phyloP scores from a whole-genome alignment of 2,113 vertebrate species.

The Glareola pratincola region DNA sequence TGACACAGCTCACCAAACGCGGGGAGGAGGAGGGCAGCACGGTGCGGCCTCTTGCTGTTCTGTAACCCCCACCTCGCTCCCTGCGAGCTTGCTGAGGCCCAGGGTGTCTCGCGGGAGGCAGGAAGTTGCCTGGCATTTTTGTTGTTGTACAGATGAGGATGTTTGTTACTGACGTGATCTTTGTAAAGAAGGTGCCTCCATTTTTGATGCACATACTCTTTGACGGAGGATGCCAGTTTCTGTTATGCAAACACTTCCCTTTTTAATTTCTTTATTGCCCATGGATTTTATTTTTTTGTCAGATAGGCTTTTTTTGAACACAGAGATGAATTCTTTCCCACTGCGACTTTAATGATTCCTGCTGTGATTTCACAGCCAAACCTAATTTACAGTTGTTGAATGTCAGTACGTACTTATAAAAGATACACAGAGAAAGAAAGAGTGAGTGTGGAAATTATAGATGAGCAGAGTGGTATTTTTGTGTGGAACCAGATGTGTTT shows the following conservation, averaged over 20 bases:
- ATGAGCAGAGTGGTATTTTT: neutral
- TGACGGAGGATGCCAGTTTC: neutral
- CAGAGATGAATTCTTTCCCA: neutral
- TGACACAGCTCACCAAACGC: neutral
- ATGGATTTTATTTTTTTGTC: neutral
- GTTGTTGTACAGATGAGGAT: neutral
- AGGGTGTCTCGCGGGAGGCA: neutral
- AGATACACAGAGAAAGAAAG: neutral
- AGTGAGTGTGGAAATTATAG: neutral
- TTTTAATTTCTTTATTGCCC: neutral
- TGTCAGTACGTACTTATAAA: neutral
- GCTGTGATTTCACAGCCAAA: neutral
- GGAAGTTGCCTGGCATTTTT: neutral
- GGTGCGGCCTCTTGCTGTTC: accelerated
- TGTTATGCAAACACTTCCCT: neutral
- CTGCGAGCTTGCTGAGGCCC: neutral
- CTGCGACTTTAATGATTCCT: neutral
- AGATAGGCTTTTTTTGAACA: neutral
- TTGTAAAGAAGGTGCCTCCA: neutral
- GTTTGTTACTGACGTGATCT: neutral
- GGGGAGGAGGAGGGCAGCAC: neutral
- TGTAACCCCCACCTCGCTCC: neutral
- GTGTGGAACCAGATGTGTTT: neutral
- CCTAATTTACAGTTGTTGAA: neutral
- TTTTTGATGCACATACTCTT: neutral